phyloP scores from a whole-genome alignment of 2,888 invertebrate genomes.

The Xestobium rufovillosum region DNA sequence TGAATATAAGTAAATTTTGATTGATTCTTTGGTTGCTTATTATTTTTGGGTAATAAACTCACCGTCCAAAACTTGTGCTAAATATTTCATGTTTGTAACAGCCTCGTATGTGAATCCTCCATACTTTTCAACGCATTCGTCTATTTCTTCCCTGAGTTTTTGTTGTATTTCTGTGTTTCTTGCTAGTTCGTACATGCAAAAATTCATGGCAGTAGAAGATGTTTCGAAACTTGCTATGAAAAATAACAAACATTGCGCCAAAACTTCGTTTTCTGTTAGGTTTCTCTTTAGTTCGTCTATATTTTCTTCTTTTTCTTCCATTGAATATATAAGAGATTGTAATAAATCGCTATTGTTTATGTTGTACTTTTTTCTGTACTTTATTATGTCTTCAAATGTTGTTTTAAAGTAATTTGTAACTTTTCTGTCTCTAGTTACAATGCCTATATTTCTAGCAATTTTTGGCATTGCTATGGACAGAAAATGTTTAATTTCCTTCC shows the following conservation, averaged over 20 bases:
- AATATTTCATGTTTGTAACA: neutral
- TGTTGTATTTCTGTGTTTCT: neutral
- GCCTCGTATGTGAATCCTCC: neutral
- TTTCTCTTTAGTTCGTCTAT: too few species aligned
- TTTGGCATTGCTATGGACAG: neutral
- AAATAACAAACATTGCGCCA: neutral
- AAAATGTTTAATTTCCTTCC: slow-evolving; percentile 1
- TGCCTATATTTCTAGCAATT: neutral
- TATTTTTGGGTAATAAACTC: too few species aligned
- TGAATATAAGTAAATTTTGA: too few species aligned
- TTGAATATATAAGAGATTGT: neutral
- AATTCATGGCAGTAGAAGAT: neutral
- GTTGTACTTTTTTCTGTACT: neutral
- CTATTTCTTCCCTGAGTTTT: slow-evolving; percentile 1
- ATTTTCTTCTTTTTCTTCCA: neutral
- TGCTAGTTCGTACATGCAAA: slow-evolving; percentile 4
- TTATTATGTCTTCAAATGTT: neutral
- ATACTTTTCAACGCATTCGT: neutral
- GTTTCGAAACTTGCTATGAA: slow-evolving; percentile 1
- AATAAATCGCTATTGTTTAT: neutral
- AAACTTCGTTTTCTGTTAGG: slow-evolving; percentile 1
- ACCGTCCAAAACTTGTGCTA: neutral
- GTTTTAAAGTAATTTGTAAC: neutral
- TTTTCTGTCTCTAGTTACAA: neutral
- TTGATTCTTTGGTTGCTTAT: too few species aligned